Conservation (phyloP, 2,888 invertebrate genomes). For the Campopleginae sp. region DNA sequence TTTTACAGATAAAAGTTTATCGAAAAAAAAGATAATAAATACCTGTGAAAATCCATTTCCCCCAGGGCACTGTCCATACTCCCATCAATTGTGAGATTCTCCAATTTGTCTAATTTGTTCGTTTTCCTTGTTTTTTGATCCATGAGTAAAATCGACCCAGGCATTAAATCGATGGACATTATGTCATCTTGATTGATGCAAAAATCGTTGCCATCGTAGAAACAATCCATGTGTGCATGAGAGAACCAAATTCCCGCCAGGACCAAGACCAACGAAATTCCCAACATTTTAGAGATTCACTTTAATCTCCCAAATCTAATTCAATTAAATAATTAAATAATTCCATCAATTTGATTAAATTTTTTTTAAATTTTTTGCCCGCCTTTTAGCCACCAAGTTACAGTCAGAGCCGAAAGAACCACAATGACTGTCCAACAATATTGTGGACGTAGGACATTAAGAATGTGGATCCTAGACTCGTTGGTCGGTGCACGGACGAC, state of each 20-base stretch:
- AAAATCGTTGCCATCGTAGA: conserved; percentile 82
- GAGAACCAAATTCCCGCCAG: conserved; percentile 5
- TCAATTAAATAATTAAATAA: too few species aligned
- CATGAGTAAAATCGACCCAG: conserved; percentile 87
- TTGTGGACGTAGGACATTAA: conserved; percentile 43
- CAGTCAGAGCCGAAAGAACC: conserved; percentile 15
- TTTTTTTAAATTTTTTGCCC: neutral
- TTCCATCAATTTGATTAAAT: too few species aligned
- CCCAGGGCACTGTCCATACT: conserved; percentile 87
- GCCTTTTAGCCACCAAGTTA: neutral
- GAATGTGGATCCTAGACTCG: conserved; percentile 16
- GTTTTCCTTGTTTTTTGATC: conserved; percentile 67
- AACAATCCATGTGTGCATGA: conserved; percentile 75
- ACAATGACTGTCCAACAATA: conserved; percentile 29
- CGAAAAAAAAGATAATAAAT: conserved; percentile 64
- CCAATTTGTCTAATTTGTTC: conserved; percentile 62
- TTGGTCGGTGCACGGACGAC: conserved; percentile 63
- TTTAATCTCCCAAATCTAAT: too few species aligned
- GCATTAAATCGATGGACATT: conserved; percentile 89
- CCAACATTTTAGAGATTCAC: conserved; percentile 41
- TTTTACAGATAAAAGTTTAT: too few species aligned
- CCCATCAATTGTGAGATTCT: conserved; percentile 83
- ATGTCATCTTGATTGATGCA: conserved; percentile 88
- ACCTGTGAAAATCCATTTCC: conserved; percentile 90
- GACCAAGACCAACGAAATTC: conserved; percentile 41